A percentile compares a stretch with the other conserved stretches of the same genome.
These are phyloP conservation scores for Tenebrosternarchus preto DNA, from an alignment of 2,113 vertebrate species.

Conservation along the genomic window DNA sequence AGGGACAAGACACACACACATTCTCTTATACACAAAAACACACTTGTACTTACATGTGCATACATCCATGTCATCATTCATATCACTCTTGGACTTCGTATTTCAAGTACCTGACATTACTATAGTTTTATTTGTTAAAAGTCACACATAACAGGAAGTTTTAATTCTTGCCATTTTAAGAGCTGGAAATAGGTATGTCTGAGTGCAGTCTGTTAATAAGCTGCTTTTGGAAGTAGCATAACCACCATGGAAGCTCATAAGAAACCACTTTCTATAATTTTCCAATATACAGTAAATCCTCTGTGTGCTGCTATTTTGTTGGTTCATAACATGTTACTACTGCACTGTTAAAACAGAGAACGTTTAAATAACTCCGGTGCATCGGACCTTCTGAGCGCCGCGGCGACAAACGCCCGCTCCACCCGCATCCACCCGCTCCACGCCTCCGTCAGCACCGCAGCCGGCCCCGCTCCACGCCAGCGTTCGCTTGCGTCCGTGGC, in stretches of 20 bases:
- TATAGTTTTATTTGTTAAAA: slow-evolving; percentile 36
- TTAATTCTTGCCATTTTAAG: slow-evolving; percentile 23
- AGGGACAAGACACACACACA: slow-evolving; percentile 6
- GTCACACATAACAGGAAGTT: slow-evolving; percentile 28
- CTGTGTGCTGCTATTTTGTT: not conserved
- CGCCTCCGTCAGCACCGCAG: too few relatives aligned
- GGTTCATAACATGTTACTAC: not conserved
- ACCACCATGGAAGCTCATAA: not conserved
- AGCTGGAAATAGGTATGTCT: slow-evolving; percentile 9
- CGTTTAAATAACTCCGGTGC: not conserved
- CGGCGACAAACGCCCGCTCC: not conserved
- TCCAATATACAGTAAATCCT: not conserved
- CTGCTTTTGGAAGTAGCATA: slow-evolving; percentile 21
- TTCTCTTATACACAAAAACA: slow-evolving; percentile 29
- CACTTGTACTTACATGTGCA: slow-evolving; percentile 23
- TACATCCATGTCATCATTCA: slow-evolving; percentile 13
- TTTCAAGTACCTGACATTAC: slow-evolving; percentile 41
- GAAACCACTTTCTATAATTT: not conserved
- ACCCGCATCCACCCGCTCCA: slow-evolving; percentile 4
- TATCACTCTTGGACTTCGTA: slow-evolving; percentile 24
- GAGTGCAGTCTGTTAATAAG: not conserved
- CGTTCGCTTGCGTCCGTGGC: slow-evolving; percentile 21
- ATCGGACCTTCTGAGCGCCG: not conserved
- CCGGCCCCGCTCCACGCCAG: slow-evolving; percentile 38
- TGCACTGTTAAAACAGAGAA: not conserved